phyloP scores from a whole-genome alignment of 64 coral and sea anemone genomes.

The Pachyseris speciosa region DNA sequence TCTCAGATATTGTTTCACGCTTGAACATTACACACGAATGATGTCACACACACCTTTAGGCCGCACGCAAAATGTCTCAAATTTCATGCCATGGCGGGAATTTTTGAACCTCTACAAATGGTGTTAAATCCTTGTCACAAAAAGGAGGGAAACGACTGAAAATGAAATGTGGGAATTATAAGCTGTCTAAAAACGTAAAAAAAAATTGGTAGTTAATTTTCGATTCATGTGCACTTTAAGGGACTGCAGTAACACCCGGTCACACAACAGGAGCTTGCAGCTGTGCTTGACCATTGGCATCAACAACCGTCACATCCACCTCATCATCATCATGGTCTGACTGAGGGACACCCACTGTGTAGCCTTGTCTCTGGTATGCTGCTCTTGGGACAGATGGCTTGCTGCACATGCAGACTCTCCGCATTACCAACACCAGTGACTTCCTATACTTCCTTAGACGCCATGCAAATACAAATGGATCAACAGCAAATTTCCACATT shows the following conservation, averaged over 20 bases:
- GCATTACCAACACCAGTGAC: constrained; percentile 1
- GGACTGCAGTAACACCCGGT: not conserved
- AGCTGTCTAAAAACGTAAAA: too few species aligned
- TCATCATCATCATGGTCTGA: not conserved
- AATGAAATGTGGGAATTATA: too few species aligned
- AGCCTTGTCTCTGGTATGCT: not conserved
- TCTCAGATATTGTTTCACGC: too few species aligned
- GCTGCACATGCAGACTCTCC: not conserved
- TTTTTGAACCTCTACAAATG: too few species aligned
- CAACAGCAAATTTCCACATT: constrained; percentile 45
- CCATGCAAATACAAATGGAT: constrained; percentile 69
- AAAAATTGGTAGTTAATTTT: too few species aligned
- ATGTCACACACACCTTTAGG: too few species aligned
- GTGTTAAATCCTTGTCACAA: too few species aligned
- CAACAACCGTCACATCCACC: constrained; percentile 1
- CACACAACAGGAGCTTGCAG: not conserved
- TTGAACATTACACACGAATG: too few species aligned
- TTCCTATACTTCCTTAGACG: constrained; percentile 60
- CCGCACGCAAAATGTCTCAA: too few species aligned
- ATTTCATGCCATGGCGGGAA: too few species aligned
- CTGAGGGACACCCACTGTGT: not conserved
- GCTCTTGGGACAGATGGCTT: not conserved
- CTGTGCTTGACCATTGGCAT: not conserved
- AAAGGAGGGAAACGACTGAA: too few species aligned
- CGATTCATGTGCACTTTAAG: not conserved